These are phyloP conservation scores for Subanguina moxae DNA, from an alignment of 1,140 invertebrate species.

Conservation along the genomic window DNA sequence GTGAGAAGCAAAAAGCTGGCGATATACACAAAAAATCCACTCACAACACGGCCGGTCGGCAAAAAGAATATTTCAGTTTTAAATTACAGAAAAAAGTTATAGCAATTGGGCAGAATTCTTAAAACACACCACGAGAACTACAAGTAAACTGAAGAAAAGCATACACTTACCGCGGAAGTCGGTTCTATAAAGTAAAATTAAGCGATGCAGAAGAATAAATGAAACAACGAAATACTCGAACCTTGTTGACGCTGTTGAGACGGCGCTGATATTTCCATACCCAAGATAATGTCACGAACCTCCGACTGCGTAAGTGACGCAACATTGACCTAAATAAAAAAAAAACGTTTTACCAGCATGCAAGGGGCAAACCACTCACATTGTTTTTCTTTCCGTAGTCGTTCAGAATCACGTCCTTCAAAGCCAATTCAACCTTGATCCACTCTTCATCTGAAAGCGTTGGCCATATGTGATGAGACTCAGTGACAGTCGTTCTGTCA, in stretches of 20 bases:
- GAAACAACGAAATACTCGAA: too few relatives aligned
- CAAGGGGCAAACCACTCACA: slow-evolving; percentile 68
- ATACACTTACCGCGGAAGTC: too few relatives aligned
- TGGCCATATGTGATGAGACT: slow-evolving; percentile 99
- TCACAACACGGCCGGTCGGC: too few relatives aligned
- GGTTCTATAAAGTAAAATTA: slow-evolving; percentile 65
- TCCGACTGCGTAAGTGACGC: slow-evolving; percentile 96
- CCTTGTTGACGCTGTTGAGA: slow-evolving; percentile 94
- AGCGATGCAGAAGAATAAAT: background rate
- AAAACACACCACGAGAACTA: too few relatives aligned
- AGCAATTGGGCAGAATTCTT: too few relatives aligned
- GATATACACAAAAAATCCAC: too few relatives aligned
- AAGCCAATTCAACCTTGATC: slow-evolving; percentile 96
- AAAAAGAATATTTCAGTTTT: too few relatives aligned
- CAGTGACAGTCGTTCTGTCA: slow-evolving; percentile 96
- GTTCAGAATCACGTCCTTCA: slow-evolving; percentile 95
- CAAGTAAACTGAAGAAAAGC: too few relatives aligned
- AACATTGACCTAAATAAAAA: slow-evolving; percentile 68
- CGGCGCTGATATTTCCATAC: slow-evolving; percentile 99
- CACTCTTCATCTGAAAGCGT: slow-evolving; percentile 94
- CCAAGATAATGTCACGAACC: slow-evolving; percentile 96
- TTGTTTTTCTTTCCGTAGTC: slow-evolving; percentile 99
- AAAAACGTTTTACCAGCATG: slow-evolving; percentile 63
- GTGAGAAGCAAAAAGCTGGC: too few relatives aligned
- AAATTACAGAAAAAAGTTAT: too few relatives aligned